These are phyloP conservation scores for Numenius arquata DNA, from an alignment of 2,113 vertebrate genomes.

Conservation along the genomic window DNA sequence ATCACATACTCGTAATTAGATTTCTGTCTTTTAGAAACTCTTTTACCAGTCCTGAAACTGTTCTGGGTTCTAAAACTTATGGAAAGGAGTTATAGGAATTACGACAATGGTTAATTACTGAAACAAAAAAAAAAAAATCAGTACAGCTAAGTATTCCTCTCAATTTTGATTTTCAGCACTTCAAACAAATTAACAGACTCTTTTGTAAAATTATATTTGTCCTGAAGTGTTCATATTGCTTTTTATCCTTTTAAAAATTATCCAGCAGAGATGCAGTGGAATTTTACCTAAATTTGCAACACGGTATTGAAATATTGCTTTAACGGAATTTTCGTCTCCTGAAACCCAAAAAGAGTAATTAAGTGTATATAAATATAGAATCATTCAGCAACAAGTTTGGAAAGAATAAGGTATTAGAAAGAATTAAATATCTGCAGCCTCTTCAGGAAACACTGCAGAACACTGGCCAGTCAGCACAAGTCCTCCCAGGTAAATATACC, in stretches of 20 bases:
- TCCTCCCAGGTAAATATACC: background rate
- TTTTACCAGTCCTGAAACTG: background rate
- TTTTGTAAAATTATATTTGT: background rate
- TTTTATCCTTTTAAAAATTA: background rate
- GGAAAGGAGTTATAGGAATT: background rate
- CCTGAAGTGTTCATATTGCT: background rate
- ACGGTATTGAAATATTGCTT: background rate
- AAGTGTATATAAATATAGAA: background rate
- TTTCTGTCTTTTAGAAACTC: background rate
- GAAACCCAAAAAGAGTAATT: background rate
- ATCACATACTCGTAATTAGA: background rate
- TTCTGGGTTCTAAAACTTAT: background rate
- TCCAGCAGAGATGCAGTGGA: background rate
- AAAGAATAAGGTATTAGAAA: background rate
- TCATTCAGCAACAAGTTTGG: background rate
- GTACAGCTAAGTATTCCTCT: background rate
- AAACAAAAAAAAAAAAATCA: background rate
- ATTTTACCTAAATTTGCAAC: background rate
- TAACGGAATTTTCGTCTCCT: background rate
- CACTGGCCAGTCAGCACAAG: background rate
- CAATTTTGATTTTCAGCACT: background rate
- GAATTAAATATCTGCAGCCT: background rate
- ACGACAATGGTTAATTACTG: background rate
- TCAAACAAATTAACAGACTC: background rate
- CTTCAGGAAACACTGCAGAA: background rate